Evolutionary conservation across 2,888 invertebrate species (phyloP).

Genomic region (Dryadula phaetusa): DNA sequence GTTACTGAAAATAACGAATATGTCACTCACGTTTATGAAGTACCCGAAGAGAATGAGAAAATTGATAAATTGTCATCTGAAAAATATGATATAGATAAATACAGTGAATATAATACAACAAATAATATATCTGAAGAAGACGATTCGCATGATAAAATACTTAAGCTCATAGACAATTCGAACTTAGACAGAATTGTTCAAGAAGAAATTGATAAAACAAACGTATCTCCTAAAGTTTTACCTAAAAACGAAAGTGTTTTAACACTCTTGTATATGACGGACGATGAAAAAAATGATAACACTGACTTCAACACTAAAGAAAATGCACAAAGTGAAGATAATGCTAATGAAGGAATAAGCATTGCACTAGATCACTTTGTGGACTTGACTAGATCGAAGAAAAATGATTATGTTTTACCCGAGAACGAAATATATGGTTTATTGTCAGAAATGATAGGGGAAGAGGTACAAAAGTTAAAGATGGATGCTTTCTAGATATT

Average conservation of each 20-base stretch:
- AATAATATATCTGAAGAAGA: background rate
- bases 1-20: slow-evolving; percentile 8
- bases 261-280: slow-evolving; percentile 56
- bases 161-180: slow-evolving; percentile 54
- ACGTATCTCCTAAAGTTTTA: slow-evolving; percentile 18
- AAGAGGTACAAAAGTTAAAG: slow-evolving; percentile 43
- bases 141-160: slow-evolving; percentile 48
- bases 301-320: slow-evolving; percentile 24
- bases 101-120: slow-evolving; percentile 8
- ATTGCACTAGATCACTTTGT: slow-evolving; percentile 41
- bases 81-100: background rate
- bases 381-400: slow-evolving; percentile 45
- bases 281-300: slow-evolving; percentile 49
- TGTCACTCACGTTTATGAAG: background rate
- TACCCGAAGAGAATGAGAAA: slow-evolving; percentile 9
- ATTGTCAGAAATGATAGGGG: slow-evolving; percentile 47
- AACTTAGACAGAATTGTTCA: slow-evolving; percentile 52
- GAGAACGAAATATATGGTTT: slow-evolving; percentile 50
- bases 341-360: slow-evolving; percentile 41
- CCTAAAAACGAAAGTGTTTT: slow-evolving; percentile 47
- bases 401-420: slow-evolving; percentile 34
- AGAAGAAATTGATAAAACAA: slow-evolving; percentile 38
- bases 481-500: slow-evolving; percentile 20
- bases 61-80: slow-evolving; percentile 23
- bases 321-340: slow-evolving; percentile 4